Percentiles rank a stretch among this genome's conserved stretches.
These are phyloP conservation scores for Dipus sagitta DNA, from an alignment of 2,797 vertebrate genomes.

Conservation along the genomic window DNA sequence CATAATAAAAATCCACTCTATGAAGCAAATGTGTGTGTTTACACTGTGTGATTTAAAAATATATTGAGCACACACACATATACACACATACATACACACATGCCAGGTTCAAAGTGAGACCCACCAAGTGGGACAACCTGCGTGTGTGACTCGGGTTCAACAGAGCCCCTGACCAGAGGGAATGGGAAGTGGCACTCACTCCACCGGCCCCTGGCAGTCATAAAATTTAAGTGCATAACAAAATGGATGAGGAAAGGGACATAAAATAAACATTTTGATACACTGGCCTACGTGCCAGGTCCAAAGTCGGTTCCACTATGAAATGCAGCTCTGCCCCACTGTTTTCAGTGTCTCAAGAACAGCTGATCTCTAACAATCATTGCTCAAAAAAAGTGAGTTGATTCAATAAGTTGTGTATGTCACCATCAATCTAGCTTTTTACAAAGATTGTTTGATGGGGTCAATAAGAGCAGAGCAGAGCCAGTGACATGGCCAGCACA, in stretches of 20 bases:
- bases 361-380: constrained; percentile 56
- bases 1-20: constrained; percentile 75
- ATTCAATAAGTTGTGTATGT: constrained; percentile 65
- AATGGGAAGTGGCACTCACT: background rate
- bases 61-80: constrained; percentile 32
- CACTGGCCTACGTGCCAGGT: constrained; percentile 58
- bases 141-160: background rate
- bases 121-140: constrained; percentile 26
- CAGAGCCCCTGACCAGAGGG: background rate
- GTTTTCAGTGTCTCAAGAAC: constrained; percentile 66
- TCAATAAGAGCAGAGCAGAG: constrained; percentile 67
- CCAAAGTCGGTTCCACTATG: constrained; percentile 59
- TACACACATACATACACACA: background rate
- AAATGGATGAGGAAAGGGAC: background rate
- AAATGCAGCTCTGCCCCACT: constrained; percentile 63
- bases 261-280: constrained; percentile 20
- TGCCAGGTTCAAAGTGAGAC: constrained; percentile 18
- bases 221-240: constrained; percentile 43
- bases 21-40: constrained; percentile 82
- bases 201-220: background rate
- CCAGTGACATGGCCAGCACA: constrained; percentile 78
- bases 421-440: constrained; percentile 64
- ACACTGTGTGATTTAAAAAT: constrained; percentile 72
- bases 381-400: constrained; percentile 78
- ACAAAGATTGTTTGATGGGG: constrained; percentile 51